A percentile compares a stretch with the other conserved stretches of the same genome.
Evolutionary conservation across 1,140 invertebrate genomes (phyloP).

Genomic region (Drosophila kanapiae): DNA sequence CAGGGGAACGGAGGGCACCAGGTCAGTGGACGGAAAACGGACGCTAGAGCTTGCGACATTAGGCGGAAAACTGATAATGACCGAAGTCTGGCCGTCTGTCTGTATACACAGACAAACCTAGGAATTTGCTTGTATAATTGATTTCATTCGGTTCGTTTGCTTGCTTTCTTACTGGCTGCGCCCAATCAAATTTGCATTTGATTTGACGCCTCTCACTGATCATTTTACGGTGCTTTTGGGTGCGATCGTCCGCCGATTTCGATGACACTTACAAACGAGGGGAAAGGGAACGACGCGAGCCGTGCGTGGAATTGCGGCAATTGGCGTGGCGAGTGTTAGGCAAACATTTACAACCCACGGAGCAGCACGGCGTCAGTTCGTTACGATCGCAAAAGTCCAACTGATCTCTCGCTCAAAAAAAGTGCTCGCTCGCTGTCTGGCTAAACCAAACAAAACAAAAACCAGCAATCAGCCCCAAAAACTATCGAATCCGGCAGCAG

Average conservation of each 20-base stretch:
- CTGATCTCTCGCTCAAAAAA: conserved; percentile 50
- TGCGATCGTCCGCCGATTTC: conserved; percentile 15
- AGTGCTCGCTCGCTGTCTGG: conserved; percentile 8
- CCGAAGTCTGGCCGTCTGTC: background rate
- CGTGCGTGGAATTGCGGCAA: conserved; percentile 15
- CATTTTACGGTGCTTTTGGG: conserved; percentile 12
- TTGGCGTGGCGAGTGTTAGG: conserved; percentile 5
- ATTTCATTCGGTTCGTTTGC: conserved; percentile 28
- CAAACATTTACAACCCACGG: conserved; percentile 20
- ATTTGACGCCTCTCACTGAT: conserved; percentile 21
- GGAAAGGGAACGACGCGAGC: background rate
- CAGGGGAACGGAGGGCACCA: background rate
- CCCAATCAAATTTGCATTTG: conserved; percentile 43
- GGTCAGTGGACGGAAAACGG: conserved; percentile 35
- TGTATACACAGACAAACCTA: conserved; percentile 3
- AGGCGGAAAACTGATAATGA: conserved; percentile 39
- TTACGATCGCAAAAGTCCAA: conserved; percentile 25
- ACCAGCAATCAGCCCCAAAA: conserved; percentile 2
- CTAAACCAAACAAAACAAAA: conserved; percentile 28
- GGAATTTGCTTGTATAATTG: conserved; percentile 28
- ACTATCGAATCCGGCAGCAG: conserved; percentile 17
- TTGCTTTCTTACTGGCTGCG: conserved; percentile 3
- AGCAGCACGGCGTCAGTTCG: conserved; percentile 9
- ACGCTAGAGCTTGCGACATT: conserved; percentile 32
- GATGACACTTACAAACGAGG: conserved; percentile 27